Evolutionary conservation across 2,888 invertebrate species (phyloP), one percentile per base, ranked within the genome.

Genomic region (Podabrus alpinus): DNA sequence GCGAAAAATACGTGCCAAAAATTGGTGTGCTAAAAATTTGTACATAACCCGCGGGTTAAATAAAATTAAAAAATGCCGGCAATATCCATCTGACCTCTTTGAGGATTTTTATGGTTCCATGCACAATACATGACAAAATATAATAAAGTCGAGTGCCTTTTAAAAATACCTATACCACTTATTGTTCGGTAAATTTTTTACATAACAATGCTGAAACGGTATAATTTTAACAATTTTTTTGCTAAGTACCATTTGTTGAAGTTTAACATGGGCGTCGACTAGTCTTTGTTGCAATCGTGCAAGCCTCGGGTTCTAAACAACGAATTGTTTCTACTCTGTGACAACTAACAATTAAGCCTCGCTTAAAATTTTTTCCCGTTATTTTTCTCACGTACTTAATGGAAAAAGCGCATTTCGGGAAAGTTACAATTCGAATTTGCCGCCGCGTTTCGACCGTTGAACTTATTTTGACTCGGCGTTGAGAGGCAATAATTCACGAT

Each of bases 271-370:
- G 77, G 77, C 75, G 77, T 77, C 60, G 74, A 69, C 67, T 19
- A 74, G 71, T 75, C 75, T 77, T 75, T 75, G 77, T 72, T 73
- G 73, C 73, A 70, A 69, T 78, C 78, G 78, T 78, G 78, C 74
- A 77, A 69, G 78, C 78, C 78, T 71, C 73, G 71, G 77, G 78
- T 74, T 72, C 73, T 77, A 73, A 75, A 62, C 75, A 67, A 75
- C 73, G 75, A 76, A 78, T 76, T 78, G 78, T 78, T 77, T 77
- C 78, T 71, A 69, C 66, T 29, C 45, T 60, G 71, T 73, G 74
- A 74, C 75, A 78, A 78, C 76, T 72, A 74, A 78, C 78, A 78
- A 78, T 78, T 78, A 78, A 72, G 73, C 70, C 74, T 78, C 74
- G 76, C 74, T 76, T 78, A 78, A 76, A 76, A 74, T 72, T 69